These are phyloP conservation scores for Leptobrachium leishanense DNA, from an alignment of 2,113 vertebrate genomes.

Conservation along the genomic window DNA sequence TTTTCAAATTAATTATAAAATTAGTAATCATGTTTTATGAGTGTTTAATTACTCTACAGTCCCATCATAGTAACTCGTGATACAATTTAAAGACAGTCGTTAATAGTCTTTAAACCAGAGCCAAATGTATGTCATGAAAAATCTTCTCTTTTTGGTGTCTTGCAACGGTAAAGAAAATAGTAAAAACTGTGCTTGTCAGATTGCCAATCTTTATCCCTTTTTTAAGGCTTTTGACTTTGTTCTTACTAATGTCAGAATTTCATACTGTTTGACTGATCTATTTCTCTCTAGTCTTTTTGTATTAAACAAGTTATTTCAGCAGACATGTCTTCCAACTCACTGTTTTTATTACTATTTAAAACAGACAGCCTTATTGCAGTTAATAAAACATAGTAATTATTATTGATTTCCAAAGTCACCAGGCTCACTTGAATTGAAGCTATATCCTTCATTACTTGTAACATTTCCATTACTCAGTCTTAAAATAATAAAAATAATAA, in stretches of 20 bases:
- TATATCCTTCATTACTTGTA: background rate
- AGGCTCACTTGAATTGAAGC: background rate
- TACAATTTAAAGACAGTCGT: conserved; percentile 19
- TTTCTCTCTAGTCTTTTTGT: conserved; percentile 24
- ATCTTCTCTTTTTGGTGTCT: background rate
- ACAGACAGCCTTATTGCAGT: background rate
- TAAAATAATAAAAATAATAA: too few relatives aligned
- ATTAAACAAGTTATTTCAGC: conserved; percentile 12
- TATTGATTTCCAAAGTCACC: background rate
- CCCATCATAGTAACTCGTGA: conserved; percentile 2
- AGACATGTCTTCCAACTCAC: background rate
- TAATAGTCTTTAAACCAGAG: conserved; percentile 33
- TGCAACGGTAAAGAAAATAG: conserved; percentile 12
- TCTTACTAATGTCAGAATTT: conserved; percentile 40
- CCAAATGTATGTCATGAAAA: conserved; percentile 34
- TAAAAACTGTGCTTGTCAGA: conserved; percentile 31
- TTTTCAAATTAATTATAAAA: too few relatives aligned
- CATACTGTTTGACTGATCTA: conserved; percentile 30
- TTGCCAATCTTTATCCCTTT: conserved; percentile 34
- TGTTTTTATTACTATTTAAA: conserved; percentile 5
- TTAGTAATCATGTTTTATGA: too few relatives aligned
- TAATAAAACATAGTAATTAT: conserved; percentile 5
- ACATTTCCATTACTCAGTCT: background rate
- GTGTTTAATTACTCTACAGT: background rate
- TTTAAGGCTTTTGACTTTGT: conserved; percentile 28